Base-by-base conservation (phyloP, 2,113 vertebrate genomes). In the Ptyas mucosa region DNA sequence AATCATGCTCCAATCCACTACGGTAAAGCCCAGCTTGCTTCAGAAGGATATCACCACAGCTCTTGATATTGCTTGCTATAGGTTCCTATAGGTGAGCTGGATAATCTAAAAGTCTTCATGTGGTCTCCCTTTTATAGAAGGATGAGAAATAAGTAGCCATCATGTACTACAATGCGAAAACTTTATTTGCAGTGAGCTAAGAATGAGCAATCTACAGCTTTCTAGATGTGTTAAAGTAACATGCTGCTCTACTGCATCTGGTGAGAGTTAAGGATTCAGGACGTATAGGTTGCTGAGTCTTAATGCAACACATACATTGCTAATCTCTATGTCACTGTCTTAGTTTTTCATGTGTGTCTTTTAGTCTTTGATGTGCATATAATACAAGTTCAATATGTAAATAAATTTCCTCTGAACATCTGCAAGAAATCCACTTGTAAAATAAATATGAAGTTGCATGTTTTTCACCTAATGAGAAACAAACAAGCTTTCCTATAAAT, bases 281-380 rank as follows among this genome's bases (percentile, higher is more conserved):
- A 34, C 6, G 20, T 81, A 39, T 39, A 39, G 18, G 34, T 81
- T 81, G 69, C 34, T 8, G 0, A 39, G 15, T 53, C 21, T 49
- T 89, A 85, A 21, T 46, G 18, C n/a, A 24, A 55, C 34, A 34
- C 24, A 46, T 89, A 24, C 12, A 26, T 85, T 91, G 91, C 92
- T 26, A 93, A 87, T 34, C 39, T 61, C 46, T 61, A 34, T 94
- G 10, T 54, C 46, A 58, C 0, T 64, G 0, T 92, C 92, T 94
- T 85, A 52, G 0, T 92, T 24, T 46, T 86, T 93, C 88, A 89
- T 1, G 87, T 94, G 4, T 87, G 5, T 88, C 91, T 90, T 29
- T 94, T 15, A 69, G 1, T 91, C 10, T 53, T 93, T 94, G 93
- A 69, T 93, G 0, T 89, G 43, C 55, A 46, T 75, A 43, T 90